Conservation (phyloP, 2,797 vertebrate species). For the Urosaurus nigricauda region DNA sequence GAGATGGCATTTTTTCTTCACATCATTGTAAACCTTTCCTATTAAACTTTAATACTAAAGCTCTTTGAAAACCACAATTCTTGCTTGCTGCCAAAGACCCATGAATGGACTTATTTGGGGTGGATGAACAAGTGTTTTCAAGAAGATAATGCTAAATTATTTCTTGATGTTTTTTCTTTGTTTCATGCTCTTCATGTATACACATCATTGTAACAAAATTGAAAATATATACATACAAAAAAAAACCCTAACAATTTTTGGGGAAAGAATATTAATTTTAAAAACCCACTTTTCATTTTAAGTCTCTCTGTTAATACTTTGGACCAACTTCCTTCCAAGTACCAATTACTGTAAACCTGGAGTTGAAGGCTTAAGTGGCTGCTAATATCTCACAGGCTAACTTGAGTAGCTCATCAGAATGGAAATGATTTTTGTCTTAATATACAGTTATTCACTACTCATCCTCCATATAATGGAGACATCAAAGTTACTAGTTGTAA, state of each 20-base stretch:
- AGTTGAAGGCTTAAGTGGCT: slow-evolving; percentile 19
- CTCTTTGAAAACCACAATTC: neutral
- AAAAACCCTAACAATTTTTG: neutral
- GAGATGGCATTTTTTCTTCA: neutral
- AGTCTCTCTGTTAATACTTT: slow-evolving; percentile 29
- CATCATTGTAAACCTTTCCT: neutral
- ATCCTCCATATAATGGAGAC: slow-evolving; percentile 20
- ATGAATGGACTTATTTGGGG: neutral
- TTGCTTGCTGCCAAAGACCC: neutral
- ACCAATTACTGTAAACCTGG: slow-evolving; percentile 31
- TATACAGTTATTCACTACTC: slow-evolving; percentile 15
- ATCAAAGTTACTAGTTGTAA: neutral
- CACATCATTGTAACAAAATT: neutral
- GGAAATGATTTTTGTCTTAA: slow-evolving; percentile 30
- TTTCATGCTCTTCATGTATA: neutral
- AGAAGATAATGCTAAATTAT: slow-evolving; percentile 6
- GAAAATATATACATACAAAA: neutral
- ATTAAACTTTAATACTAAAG: neutral
- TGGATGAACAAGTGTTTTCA: neutral
- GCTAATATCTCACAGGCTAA: slow-evolving; percentile 7
- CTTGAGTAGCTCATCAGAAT: slow-evolving; percentile 9
- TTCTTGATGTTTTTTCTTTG: neutral
- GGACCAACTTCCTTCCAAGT: slow-evolving; percentile 21
- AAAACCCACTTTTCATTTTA: neutral
- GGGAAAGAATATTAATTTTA: neutral